Evolutionary conservation across 2,797 vertebrate species (phyloP).

Genomic region (Pantherophis vulpinus): DNA sequence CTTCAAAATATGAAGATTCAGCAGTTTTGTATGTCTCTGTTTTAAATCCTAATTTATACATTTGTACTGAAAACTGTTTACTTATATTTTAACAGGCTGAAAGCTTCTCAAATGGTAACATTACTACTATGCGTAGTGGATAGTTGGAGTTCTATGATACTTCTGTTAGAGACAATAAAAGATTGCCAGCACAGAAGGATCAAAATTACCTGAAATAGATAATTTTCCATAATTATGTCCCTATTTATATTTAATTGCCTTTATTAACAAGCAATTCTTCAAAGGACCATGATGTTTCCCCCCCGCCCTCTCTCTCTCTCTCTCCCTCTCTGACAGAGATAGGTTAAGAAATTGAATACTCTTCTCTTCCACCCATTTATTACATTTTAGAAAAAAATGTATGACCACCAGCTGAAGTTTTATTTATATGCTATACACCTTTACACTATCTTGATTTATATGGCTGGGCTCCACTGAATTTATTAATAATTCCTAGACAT

Average conservation of each 20-base stretch:
- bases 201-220: background rate
- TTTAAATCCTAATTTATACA: slow-evolving; percentile 40
- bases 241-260: slow-evolving; percentile 30
- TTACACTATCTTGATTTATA: background rate
- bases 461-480: background rate
- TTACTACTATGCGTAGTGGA: background rate
- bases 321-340: background rate
- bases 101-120: slow-evolving; percentile 33
- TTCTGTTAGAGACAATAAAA: slow-evolving; percentile 34
- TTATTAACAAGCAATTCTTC: slow-evolving; percentile 22
- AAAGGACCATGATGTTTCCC: background rate
- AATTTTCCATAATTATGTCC: slow-evolving; percentile 29
- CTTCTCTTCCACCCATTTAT: background rate
- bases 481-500: background rate
- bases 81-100: slow-evolving; percentile 46
- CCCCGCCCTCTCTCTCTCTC: too few species aligned
- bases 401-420: background rate
- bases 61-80: background rate
- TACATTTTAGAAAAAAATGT: background rate
- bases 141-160: too few species aligned
- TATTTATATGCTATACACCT: background rate
- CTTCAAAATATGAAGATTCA: slow-evolving; percentile 22
- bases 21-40: background rate
- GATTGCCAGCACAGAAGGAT: slow-evolving; percentile 2
- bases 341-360: background rate